A percentile compares a stretch with the other conserved stretches of the same genome.
These are phyloP conservation scores for Hypsibius dujardini DNA, from an alignment of 1,140 invertebrate species.

Conservation along the genomic window DNA sequence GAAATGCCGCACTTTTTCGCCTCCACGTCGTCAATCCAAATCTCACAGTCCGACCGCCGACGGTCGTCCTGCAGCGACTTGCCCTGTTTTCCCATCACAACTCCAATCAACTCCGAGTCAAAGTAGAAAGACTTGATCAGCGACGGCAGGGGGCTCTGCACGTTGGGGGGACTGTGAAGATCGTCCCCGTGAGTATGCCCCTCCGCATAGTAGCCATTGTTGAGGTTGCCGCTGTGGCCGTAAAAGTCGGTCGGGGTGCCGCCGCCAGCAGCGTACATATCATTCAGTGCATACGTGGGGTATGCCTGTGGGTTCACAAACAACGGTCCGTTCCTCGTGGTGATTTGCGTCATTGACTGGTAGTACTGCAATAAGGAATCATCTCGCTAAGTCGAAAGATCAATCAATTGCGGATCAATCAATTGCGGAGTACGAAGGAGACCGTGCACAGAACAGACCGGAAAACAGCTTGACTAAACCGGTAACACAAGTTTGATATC, in stretches of 20 bases:
- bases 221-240: not conserved
- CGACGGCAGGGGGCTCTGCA: not conserved
- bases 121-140: conserved; percentile 2
- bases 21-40: not conserved
- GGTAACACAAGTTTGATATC: not conserved
- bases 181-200: not conserved
- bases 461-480: not conserved
- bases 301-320: not conserved
- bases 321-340: not conserved
- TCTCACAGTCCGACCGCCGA: not conserved
- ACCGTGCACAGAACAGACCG: too few relatives aligned
- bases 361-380: not conserved
- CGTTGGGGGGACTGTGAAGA: not conserved
- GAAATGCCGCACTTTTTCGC: not conserved
- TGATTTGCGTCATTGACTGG: not conserved
- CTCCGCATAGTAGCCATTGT: not conserved
- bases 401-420: too few relatives aligned
- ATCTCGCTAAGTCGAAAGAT: too few relatives aligned
- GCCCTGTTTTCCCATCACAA: not conserved
- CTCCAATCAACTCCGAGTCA: not conserved
- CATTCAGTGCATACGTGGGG: not conserved
- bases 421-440: too few relatives aligned
- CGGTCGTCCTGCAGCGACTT: not conserved
- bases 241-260: not conserved
- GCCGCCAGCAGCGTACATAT: not conserved